Conservation (phyloP, 2,797 vertebrate genomes). For the Zalophus californianus region DNA sequence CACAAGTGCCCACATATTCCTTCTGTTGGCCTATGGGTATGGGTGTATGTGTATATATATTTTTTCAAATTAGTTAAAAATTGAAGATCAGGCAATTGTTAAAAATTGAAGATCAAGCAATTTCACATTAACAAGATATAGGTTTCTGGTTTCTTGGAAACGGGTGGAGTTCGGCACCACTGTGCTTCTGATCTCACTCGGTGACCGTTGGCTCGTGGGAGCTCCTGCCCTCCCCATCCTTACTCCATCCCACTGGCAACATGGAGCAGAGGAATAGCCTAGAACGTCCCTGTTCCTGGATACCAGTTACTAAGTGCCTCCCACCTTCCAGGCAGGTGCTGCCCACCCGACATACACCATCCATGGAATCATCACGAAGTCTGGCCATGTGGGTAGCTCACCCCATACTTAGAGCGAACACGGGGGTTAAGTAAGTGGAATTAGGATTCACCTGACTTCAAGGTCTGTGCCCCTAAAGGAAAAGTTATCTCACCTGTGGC, state of each 20-base stretch:
- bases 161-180: not conserved
- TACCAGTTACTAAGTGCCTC: not conserved
- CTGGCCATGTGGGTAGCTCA: not conserved
- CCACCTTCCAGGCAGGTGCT: not conserved
- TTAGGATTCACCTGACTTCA: not conserved
- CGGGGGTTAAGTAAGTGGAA: not conserved
- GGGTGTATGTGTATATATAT: not conserved
- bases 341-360: not conserved
- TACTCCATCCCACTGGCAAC: not conserved
- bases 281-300: not conserved
- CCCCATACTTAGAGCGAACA: not conserved
- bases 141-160: slow-evolving; percentile 38
- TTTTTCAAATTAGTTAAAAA: not conserved
- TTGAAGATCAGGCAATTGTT: not conserved
- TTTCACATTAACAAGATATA: not conserved
- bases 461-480: not conserved
- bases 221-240: not conserved
- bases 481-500: not conserved
- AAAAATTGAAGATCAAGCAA: not conserved
- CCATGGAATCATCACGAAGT: not conserved
- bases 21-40: not conserved
- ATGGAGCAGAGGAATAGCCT: not conserved
- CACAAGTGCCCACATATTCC: not conserved
- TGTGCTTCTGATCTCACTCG: not conserved
- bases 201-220: not conserved